Evolutionary conservation across 2,888 invertebrate genomes (phyloP).

Genomic region (Taphrorychus bicolor): DNA sequence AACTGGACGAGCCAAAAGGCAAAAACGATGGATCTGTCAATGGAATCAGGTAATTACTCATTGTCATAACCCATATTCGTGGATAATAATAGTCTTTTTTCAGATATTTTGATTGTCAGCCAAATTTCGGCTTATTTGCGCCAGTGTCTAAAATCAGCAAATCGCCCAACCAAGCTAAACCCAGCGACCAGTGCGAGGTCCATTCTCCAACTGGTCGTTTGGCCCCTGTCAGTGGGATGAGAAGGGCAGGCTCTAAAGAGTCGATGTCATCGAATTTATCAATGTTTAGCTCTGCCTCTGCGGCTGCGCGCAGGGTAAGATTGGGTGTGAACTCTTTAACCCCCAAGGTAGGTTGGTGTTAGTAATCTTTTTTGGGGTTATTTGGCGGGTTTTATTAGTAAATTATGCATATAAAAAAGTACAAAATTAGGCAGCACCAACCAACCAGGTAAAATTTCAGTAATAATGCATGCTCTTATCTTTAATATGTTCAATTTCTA

Average conservation of each 20-base stretch:
- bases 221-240: conserved; percentile 63
- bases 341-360: conserved; percentile 65
- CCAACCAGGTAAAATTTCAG: conserved; percentile 44
- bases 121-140: conserved; percentile 92
- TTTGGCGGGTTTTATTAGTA: no score
- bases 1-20: conserved; percentile 90
- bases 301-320: conserved; percentile 71
- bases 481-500: background rate
- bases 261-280: conserved; percentile 72
- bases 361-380: no score
- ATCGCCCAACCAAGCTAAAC: conserved; percentile 78
- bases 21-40: conserved; percentile 96
- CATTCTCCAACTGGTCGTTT: conserved; percentile 62
- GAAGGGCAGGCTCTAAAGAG: conserved; percentile 82
- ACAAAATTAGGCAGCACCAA: conserved; percentile 45
- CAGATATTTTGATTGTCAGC: conserved; percentile 93
- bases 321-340: conserved; percentile 75
- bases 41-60: conserved; percentile 72
- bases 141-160: conserved; percentile 89
- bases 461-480: conserved; percentile 7
- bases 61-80: background rate
- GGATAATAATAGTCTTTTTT: conserved; percentile 31
- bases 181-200: conserved; percentile 66
- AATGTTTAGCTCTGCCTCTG: conserved; percentile 57
- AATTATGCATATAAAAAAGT: no score